These are phyloP conservation scores for Amblyornis subalaris DNA, from an alignment of 2,113 vertebrate species.

Conservation along the genomic window DNA sequence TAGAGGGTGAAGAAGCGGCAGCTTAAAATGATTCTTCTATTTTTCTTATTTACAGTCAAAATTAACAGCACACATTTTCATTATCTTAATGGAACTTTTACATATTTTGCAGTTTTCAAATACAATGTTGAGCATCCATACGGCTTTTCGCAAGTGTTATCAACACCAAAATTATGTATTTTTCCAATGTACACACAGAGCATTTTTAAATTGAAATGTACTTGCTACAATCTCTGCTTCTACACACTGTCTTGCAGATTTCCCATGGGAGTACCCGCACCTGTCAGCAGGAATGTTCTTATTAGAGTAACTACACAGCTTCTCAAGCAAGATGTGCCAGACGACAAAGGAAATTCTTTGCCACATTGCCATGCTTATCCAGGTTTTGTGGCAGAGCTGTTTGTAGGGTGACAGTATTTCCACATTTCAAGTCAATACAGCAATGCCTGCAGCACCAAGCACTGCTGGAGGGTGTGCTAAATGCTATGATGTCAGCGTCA, in stretches of 20 bases:
- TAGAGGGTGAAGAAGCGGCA: rapidly evolving
- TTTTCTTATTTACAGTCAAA: neutral
- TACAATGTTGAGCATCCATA: neutral
- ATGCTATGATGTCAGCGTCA: neutral
- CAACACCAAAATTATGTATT: neutral
- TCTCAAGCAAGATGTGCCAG: neutral
- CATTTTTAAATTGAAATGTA: neutral
- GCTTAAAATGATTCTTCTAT: neutral
- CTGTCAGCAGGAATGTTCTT: neutral
- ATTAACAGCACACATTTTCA: neutral
- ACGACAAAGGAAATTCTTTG: neutral
- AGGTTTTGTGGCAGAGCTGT: neutral
- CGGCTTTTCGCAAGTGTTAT: rapidly evolving
- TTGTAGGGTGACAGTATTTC: neutral
- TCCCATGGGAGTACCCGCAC: neutral
- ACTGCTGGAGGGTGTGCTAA: neutral
- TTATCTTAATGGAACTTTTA: neutral
- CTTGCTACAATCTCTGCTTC: neutral
- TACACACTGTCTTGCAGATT: neutral
- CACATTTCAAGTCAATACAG: neutral
- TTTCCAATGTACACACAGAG: neutral
- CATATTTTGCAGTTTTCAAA: neutral
- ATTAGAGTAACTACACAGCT: neutral
- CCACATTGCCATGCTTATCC: rapidly evolving
- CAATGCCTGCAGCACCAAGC: neutral